These are phyloP conservation scores for Sminthurides aquaticus DNA, from an alignment of 2,888 invertebrate species.

Conservation along the genomic window DNA sequence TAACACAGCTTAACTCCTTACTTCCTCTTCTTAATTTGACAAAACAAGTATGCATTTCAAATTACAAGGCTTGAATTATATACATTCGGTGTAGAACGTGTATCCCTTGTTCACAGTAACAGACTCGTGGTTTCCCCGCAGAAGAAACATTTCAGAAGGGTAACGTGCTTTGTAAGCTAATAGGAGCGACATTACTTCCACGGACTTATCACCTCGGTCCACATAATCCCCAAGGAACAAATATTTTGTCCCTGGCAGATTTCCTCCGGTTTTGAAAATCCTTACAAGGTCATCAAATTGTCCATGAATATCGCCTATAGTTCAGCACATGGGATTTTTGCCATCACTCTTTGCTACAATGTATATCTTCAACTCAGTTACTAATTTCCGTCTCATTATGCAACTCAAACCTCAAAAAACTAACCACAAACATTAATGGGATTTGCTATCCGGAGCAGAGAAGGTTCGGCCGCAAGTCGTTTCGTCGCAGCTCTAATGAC, in stretches of 20 bases:
- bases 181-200: constrained; percentile 20
- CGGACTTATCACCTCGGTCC: constrained; percentile 17
- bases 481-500: constrained; percentile 9
- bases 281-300: constrained; percentile 17
- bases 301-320: constrained; percentile 18
- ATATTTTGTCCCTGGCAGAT: constrained; percentile 11
- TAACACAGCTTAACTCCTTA: not conserved
- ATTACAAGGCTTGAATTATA: not conserved
- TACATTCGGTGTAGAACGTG: constrained; percentile 16
- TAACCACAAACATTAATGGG: constrained; percentile 16
- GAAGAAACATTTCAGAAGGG: constrained; percentile 12
- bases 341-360: not conserved
- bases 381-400: too few species aligned
- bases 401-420: not conserved
- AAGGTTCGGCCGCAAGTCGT: constrained; percentile 5
- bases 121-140: constrained; percentile 21
- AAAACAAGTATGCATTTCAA: not conserved
- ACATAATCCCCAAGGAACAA: constrained; percentile 23
- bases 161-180: constrained; percentile 17
- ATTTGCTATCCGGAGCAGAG: constrained; percentile 4
- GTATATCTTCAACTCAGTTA: not conserved
- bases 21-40: not conserved
- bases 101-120: constrained; percentile 12
- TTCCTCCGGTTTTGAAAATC: constrained; percentile 7
- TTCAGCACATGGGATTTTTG: not conserved